A percentile compares a stretch with the other conserved stretches of the same genome.
Conservation (phyloP, 2,113 vertebrate species). For the Corvus moneduloides region DNA sequence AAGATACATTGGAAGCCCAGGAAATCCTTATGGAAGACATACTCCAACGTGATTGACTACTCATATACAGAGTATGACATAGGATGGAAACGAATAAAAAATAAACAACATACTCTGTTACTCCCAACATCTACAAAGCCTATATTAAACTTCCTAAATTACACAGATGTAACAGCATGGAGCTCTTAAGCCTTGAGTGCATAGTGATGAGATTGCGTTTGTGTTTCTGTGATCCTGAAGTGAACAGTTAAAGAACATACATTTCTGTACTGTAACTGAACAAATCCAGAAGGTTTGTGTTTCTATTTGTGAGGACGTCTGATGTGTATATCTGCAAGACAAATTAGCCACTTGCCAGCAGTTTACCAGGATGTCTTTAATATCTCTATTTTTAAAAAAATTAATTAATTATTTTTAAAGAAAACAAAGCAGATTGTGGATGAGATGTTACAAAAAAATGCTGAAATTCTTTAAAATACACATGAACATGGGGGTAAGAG, state of each 20-base stretch:
- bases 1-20: conserved; percentile 46
- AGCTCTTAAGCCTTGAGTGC: conserved; percentile 35
- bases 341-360: background rate
- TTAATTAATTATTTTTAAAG: background rate
- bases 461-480: background rate
- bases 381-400: background rate
- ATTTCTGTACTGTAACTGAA: background rate
- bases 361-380: background rate
- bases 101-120: conserved; percentile 46
- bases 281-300: background rate
- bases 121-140: conserved; percentile 58
- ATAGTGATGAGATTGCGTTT: background rate
- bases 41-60: conserved; percentile 12
- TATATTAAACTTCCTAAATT: conserved; percentile 59
- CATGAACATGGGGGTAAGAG: background rate
- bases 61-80: background rate
- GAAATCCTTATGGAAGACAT: conserved; percentile 1
- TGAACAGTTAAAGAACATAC: conserved; percentile 31
- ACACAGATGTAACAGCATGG: conserved; percentile 56
- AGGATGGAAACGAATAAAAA: conserved; percentile 19
- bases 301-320: background rate
- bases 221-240: conserved; percentile 34
- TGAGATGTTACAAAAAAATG: background rate
- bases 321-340: background rate
- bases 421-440: background rate